Base-by-base conservation (phyloP, 2,113 vertebrate species). In the Datnioides undecimradiatus region DNA sequence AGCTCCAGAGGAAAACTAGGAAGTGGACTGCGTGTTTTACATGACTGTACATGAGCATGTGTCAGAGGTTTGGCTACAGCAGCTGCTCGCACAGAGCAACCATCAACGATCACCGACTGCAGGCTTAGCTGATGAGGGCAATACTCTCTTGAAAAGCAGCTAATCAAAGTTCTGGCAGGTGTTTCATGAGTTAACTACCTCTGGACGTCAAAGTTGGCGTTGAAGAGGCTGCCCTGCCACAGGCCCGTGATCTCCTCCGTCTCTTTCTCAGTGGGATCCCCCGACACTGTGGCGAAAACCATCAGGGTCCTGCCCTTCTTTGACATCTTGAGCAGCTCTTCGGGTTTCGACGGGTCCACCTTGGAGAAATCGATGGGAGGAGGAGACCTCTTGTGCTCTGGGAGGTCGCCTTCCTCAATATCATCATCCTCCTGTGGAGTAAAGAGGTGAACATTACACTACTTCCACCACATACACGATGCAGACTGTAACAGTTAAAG, bases 201-300 rank as follows among this genome's bases (percentile, higher is more conserved):
- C 71, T 99, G 98, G 23, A 99, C 82, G 0, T 99, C 98, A 12
- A 94, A 99, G 94, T 99, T 99, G 57, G 97, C 98, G 0, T 99
- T 99, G 93, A 98, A 99, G 21, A 99, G 97, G 70, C 98, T 96
- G 57, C 97, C 96, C 90, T 99, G 98, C 98, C 98, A 99, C 82
- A 99, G 85, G 81, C 96, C 96, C 1, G 96, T 99, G 74, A 99
- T 92, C 82, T 99, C 96, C 77, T 99, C 98, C 0, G 96, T 99
- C 91, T 99, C 97, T 79, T 99, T 99, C 89, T 99, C 98, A 0
- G 95, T 96, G n/a, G 98, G 98, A 49, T 91, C 91, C 64, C 97
- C 98, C 0, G 97, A 96, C 73, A 99, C 97, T 0, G 97, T 97
- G 1, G 96, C 97, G 46, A 99, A 99, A 85, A 99, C 96, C 98